Conservation (phyloP, 2,797 vertebrate genomes). For the Miopithecus talapoin region DNA sequence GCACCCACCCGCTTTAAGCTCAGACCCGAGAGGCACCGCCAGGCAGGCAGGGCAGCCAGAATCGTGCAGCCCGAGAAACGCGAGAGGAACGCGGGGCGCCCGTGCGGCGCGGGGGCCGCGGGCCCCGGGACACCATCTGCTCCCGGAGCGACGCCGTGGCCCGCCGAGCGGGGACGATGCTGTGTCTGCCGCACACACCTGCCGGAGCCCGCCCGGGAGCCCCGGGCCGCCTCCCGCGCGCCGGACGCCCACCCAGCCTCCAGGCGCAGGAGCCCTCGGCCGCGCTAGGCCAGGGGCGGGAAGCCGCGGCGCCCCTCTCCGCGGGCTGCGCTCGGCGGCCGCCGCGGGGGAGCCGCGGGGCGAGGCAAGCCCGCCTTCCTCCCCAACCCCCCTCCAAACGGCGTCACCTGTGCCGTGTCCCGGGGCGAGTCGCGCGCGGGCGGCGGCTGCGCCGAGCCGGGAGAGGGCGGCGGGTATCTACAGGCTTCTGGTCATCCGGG, state of each 20-base stretch:
- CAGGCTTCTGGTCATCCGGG: background rate
- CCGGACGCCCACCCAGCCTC: constrained; percentile 1
- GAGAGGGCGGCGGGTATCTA: background rate
- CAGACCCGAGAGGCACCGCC: background rate
- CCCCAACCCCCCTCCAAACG: background rate
- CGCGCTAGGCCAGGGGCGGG: constrained; percentile 28
- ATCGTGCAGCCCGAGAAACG: background rate
- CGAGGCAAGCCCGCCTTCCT: background rate
- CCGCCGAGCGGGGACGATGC: constrained; percentile 1
- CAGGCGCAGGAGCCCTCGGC: background rate
- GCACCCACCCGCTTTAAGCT: background rate
- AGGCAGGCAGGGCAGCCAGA: background rate
- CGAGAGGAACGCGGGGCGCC: background rate
- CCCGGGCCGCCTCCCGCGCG: background rate
- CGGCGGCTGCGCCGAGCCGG: constrained; percentile 31
- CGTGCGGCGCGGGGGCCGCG: background rate
- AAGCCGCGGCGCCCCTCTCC: background rate
- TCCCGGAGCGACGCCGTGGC: background rate
- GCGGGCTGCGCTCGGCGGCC: background rate
- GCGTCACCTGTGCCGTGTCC: constrained; percentile 70
- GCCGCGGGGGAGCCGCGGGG: background rate
- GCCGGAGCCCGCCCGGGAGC: background rate
- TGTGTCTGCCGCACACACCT: constrained; percentile 43
- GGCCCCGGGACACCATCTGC: background rate
- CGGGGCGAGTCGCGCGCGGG: constrained; percentile 12